A percentile compares a stretch with the other conserved stretches of the same genome.
These are phyloP conservation scores for Drosophila villosipedis DNA, from an alignment of 2,888 invertebrate genomes.

Conservation along the genomic window DNA sequence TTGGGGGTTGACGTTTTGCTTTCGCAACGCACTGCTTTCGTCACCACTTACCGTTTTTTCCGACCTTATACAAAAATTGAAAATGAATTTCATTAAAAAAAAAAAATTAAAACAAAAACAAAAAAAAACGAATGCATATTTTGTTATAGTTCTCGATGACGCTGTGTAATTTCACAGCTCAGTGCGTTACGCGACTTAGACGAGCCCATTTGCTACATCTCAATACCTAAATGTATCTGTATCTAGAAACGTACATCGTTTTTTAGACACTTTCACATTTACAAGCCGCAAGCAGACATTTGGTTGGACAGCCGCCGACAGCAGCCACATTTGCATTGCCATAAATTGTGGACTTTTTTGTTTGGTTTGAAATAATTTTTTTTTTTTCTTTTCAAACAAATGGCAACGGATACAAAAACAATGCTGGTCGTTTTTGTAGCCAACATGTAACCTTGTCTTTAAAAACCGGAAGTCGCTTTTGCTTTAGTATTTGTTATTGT, in stretches of 20 bases:
- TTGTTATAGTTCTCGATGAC: slow-evolving; percentile 34
- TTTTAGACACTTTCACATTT: slow-evolving; percentile 48
- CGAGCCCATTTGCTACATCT: slow-evolving; percentile 54
- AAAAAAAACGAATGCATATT: slow-evolving; percentile 16
- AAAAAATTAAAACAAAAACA: background rate
- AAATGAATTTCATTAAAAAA: background rate
- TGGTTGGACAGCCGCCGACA: slow-evolving; percentile 45
- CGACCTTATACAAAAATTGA: background rate
- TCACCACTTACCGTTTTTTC: background rate
- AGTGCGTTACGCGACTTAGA: slow-evolving; percentile 74
- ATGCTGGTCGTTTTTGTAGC: slow-evolving; percentile 39
- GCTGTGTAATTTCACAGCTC: slow-evolving; percentile 83
- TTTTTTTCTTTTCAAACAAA: slow-evolving; percentile 34
- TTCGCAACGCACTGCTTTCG: background rate
- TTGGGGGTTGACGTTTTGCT: slow-evolving; percentile 9
- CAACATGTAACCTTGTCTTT: slow-evolving; percentile 72
- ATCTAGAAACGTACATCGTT: slow-evolving; percentile 6
- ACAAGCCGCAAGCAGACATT: slow-evolving; percentile 49
- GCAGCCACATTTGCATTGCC: background rate
- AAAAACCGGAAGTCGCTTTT: slow-evolving; percentile 70
- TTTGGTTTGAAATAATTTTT: background rate
- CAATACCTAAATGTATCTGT: slow-evolving; percentile 4
- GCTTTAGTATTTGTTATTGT: slow-evolving; percentile 30
- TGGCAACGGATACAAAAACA: slow-evolving; percentile 23
- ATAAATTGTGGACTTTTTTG: slow-evolving; percentile 18